phyloP scores from a whole-genome alignment of 2,888 invertebrate species.

The Cybosia mesomella region DNA sequence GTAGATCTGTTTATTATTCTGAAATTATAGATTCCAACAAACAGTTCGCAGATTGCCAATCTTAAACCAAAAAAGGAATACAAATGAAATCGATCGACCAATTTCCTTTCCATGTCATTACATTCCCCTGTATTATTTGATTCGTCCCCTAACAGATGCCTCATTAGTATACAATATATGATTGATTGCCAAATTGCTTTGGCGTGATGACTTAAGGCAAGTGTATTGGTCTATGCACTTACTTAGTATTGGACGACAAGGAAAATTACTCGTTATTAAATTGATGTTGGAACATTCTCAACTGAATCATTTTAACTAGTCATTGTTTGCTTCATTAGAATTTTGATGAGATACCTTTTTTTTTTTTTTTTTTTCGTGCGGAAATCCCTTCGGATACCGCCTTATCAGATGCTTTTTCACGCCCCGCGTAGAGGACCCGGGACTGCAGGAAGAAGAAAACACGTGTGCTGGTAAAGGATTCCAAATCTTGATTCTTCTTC shows the following conservation, averaged over 20 bases:
- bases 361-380: no score
- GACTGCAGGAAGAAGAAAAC: no score
- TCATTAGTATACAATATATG: conserved; percentile 49
- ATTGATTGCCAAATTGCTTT: conserved; percentile 40
- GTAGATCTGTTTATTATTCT: no score
- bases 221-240: neutral
- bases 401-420: no score
- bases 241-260: neutral
- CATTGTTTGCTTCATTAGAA: conserved; percentile 24
- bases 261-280: neutral
- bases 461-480: no score
- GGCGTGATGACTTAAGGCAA: conserved; percentile 31
- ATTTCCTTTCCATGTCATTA: conserved; percentile 25
- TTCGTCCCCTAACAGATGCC: conserved; percentile 40
- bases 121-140: conserved; percentile 19
- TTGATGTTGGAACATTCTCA: neutral
- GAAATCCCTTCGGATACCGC: no score
- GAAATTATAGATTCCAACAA: neutral
- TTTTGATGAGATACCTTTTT: conserved; percentile 24
- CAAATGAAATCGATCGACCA: conserved; percentile 10
- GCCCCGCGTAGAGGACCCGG: no score
- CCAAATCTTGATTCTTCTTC: no score
- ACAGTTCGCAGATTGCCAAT: neutral
- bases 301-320: conserved; percentile 2
- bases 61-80: neutral